phyloP scores from a whole-genome alignment of 1,140 invertebrate species.

The Drosophila gunungcola region DNA sequence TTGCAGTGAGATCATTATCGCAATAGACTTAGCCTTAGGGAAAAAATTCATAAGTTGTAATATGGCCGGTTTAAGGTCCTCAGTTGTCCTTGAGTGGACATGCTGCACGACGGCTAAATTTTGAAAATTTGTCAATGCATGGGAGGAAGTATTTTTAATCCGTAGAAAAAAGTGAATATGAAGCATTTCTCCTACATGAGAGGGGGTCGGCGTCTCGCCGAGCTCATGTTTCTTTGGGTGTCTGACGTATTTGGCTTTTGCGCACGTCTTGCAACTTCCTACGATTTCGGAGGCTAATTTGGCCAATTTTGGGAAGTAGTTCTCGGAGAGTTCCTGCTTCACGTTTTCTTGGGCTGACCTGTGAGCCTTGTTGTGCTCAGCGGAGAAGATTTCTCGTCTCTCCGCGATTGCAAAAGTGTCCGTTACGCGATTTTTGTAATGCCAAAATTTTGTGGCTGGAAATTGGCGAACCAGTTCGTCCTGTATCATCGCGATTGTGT shows the following conservation, averaged over 20 bases:
- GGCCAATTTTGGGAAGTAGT: constrained; percentile 26
- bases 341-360: constrained; percentile 6
- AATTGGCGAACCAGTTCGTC: background rate
- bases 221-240: constrained; percentile 24
- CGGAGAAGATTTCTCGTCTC: background rate
- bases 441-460: background rate
- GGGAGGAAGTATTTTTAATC: background rate
- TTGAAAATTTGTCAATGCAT: constrained; percentile 28
- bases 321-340: constrained; percentile 21
- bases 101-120: constrained; percentile 26
- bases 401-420: background rate
- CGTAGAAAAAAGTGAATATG: background rate
- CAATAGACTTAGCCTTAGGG: constrained; percentile 18
- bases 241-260: constrained; percentile 8
- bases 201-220: constrained; percentile 13
- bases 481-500: background rate
- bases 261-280: constrained; percentile 37
- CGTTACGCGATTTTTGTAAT: background rate
- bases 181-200: constrained; percentile 3
- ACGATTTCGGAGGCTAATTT: constrained; percentile 29
- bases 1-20: constrained; percentile 1
- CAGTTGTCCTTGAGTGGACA: constrained; percentile 17
- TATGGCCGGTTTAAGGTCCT: constrained; percentile 13
- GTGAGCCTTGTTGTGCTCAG: background rate
- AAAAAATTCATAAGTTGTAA: constrained; percentile 31